Conservation (phyloP, 1,140 invertebrate genomes). For the Atta cephalotes region DNA sequence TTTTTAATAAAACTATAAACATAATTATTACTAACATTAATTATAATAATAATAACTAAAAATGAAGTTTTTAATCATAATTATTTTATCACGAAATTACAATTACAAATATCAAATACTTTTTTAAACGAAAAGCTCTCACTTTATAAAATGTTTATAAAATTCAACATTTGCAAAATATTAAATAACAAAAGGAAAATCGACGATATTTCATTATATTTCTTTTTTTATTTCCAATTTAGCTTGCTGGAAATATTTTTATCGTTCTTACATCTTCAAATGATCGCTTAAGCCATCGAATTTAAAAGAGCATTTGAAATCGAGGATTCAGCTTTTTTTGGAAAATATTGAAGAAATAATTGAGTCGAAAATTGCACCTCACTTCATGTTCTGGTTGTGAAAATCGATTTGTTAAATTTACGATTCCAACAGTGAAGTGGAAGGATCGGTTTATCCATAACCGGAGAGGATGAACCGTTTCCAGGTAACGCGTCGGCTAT, state of each 20-base stretch:
- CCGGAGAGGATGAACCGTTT: constrained; percentile 34
- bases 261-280: not conserved
- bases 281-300: not conserved
- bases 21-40: too few species aligned
- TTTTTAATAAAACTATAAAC: too few species aligned
- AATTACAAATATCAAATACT: too few species aligned
- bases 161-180: not conserved
- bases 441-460: constrained; percentile 32
- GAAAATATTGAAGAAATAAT: not conserved
- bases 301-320: constrained; percentile 13
- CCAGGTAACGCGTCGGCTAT: constrained; percentile 58
- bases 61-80: too few species aligned
- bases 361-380: constrained; percentile 21
- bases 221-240: not conserved
- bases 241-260: not conserved
- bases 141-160: too few species aligned
- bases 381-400: constrained; percentile 2
- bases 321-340: not conserved
- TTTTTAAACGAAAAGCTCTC: too few species aligned
- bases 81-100: too few species aligned
- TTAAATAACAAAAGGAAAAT: not conserved
- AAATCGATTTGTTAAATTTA: constrained; percentile 30
- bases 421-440: not conserved
- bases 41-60: too few species aligned
- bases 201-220: not conserved